Evolutionary conservation across 2,888 invertebrate genomes (phyloP).

Genomic region (Dioctria rufipes): DNA sequence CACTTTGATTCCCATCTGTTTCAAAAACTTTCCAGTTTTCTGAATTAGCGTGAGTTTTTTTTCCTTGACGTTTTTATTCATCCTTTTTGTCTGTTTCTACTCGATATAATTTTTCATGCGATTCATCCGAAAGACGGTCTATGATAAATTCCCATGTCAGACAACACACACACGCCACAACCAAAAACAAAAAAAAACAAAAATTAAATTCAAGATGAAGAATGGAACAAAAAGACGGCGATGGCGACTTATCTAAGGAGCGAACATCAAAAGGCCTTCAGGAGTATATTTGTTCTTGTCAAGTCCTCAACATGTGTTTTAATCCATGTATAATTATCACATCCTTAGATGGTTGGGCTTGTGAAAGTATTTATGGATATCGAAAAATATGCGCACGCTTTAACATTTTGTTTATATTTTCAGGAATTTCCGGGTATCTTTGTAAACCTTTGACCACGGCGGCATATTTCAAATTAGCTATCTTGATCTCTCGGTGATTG

Average conservation of each 20-base stretch:
- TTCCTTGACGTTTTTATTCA: neutral
- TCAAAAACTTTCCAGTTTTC: neutral
- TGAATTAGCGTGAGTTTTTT: constrained; percentile 3
- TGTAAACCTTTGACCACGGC: neutral
- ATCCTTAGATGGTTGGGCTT: constrained; percentile 41
- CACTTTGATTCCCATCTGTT: neutral
- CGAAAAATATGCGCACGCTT: constrained; percentile 21
- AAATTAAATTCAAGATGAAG: constrained; percentile 25
- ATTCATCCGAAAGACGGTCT: constrained; percentile 51
- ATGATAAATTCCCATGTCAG: constrained; percentile 58
- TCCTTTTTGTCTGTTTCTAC: constrained; percentile 50
- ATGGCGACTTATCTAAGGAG: constrained; percentile 25
- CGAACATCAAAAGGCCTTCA: constrained; percentile 53
- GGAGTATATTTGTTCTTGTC: constrained; percentile 70
- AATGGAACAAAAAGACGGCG: constrained; percentile 12
- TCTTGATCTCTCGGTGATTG: too few relatives aligned
- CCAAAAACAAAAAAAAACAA: neutral
- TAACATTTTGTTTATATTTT: neutral
- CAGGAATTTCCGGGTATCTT: neutral
- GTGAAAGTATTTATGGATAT: constrained; percentile 33
- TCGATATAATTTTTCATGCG: constrained; percentile 55
- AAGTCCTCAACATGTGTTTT: constrained; percentile 68
- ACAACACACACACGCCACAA: constrained; percentile 57
- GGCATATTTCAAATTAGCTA: too few relatives aligned
- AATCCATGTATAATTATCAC: constrained; percentile 59